Percentiles rank a stretch among this genome's conserved stretches.
Evolutionary conservation across 2,113 vertebrate species (phyloP).

Genomic region (Otocyon megalotis): DNA sequence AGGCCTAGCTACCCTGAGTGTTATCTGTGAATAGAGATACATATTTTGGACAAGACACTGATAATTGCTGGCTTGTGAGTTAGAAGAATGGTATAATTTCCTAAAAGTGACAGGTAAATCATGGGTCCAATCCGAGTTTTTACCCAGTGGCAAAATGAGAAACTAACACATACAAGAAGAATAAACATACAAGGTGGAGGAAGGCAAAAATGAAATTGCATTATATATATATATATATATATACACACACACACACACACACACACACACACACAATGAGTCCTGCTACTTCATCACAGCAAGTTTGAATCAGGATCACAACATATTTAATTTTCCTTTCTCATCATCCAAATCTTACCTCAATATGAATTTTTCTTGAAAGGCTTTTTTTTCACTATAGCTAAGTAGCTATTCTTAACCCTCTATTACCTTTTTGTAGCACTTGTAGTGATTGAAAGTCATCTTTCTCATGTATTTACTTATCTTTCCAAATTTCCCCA

Average conservation of each 20-base stretch:
- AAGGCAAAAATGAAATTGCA: background rate
- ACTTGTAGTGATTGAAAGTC: background rate
- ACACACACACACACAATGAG: too few species aligned
- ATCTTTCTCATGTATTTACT: background rate
- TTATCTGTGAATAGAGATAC: background rate
- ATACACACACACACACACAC: too few species aligned
- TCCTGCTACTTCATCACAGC: background rate
- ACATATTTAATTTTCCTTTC: background rate
- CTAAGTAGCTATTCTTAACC: background rate
- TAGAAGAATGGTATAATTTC: background rate
- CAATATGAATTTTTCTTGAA: background rate
- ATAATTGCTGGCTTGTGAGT: background rate
- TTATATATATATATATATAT: background rate
- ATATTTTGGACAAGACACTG: background rate
- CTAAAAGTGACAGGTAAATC: background rate
- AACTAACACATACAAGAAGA: background rate
- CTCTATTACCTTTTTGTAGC: background rate
- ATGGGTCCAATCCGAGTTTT: background rate
- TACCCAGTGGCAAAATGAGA: background rate
- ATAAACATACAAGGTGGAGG: background rate
- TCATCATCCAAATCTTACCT: background rate
- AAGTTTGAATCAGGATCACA: background rate
- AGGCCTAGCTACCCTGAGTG: fast-evolving
- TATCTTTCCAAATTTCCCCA: background rate
- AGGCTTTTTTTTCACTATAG: background rate